Evolutionary conservation across 1,140 invertebrate species (phyloP), one percentile per base, ranked within the genome.

Genomic region (Trichonephila inaurata): DNA sequence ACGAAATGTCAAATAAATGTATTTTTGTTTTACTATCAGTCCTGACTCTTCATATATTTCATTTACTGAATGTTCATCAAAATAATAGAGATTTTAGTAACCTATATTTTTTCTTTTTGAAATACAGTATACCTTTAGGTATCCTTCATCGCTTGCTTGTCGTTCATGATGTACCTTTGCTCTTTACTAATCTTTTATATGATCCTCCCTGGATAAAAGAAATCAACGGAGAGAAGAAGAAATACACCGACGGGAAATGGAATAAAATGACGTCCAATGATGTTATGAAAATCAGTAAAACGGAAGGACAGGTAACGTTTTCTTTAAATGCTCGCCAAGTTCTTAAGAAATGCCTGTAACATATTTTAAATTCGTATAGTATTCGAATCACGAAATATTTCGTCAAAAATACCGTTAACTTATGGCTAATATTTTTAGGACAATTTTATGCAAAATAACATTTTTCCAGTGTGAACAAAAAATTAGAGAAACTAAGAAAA

Each of bases 241-340:
- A 81, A 18, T 93, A 93, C 21, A 14, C 1, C 14, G 86, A 93
- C 2, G 92, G 92, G 16, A 88, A 82, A 16, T 93, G 92, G 92
- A 88, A 40, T 1, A 61, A 88, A 51, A 3, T 81, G 5, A 7
- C 24, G 0, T 8, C 18, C 19, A 12, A 51, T 62, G 72, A 88
- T 19, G 21, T 28, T 10, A n/a, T 93, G 69, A 89, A 93, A 82
- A 16, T 93, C 69, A 93, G 21, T 60, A 93, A 93, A 28, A 58
- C 18, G 51, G 92, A 93, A 66, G 92, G 92, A 88, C 92, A 93
- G 60, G 92, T 93, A 81, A 62, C 0, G 5, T 2, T 5, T 19
- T 60, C 8, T 85, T 85, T 12, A 51, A 51, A 10, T 51, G 7
- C 10, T 51, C 10, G 1, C 7, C 1, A 10, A 51, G 51, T 51